Evolutionary conservation across 2,113 vertebrate genomes (phyloP).

Genomic region (Dicrurus megarhynchus): DNA sequence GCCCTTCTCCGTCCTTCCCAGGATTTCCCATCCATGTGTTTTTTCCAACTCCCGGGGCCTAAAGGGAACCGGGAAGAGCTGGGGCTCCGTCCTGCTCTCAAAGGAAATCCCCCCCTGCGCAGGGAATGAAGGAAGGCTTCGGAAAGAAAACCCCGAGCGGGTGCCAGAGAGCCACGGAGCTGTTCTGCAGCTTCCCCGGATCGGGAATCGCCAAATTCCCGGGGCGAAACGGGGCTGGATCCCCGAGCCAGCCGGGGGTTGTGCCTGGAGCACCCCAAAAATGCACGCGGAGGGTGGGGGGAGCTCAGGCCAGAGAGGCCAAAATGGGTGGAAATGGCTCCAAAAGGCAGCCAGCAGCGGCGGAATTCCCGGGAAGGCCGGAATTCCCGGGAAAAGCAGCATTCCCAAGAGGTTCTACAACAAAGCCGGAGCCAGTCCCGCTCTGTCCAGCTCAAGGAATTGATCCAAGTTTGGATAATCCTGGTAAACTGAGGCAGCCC

Average conservation of each 20-base stretch:
- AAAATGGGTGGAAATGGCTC: neutral
- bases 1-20: neutral
- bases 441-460: neutral
- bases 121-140: slow-evolving; percentile 40
- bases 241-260: neutral
- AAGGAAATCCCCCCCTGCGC: neutral
- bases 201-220: neutral
- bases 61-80: neutral
- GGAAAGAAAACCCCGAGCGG: neutral
- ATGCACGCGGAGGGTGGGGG: neutral
- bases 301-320: accelerated
- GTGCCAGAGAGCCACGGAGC: neutral
- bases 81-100: neutral
- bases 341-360: accelerated
- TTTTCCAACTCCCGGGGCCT: neutral
- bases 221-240: neutral
- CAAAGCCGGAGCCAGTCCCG: accelerated
- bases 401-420: neutral
- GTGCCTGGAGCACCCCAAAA: neutral
- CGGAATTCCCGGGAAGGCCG: accelerated
- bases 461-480: neutral
- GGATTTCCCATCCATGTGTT: neutral
- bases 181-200: neutral
- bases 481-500: neutral
- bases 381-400: neutral